Conservation (phyloP, 2,113 vertebrate genomes). For the Archocentrus centrarchus region DNA sequence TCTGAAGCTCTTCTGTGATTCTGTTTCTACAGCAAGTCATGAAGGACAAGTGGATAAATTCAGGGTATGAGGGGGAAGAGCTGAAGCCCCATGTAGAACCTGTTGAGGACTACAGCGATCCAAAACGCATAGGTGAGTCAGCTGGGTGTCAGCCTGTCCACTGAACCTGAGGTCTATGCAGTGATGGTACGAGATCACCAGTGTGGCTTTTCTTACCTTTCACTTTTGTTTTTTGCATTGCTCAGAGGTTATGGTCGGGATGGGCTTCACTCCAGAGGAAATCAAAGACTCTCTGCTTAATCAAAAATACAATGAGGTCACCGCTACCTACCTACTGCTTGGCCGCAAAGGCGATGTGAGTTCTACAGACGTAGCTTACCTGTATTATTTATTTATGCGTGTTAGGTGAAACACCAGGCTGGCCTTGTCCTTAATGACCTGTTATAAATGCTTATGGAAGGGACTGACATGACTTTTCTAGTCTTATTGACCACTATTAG, state of each 20-base stretch:
- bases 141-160: background rate
- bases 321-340: slow-evolving; percentile 93
- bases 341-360: slow-evolving; percentile 87
- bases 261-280: slow-evolving; percentile 93
- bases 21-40: slow-evolving; percentile 89
- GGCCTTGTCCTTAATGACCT: background rate
- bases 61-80: slow-evolving; percentile 89
- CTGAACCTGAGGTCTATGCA: background rate
- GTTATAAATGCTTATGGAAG: background rate
- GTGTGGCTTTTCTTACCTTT: background rate
- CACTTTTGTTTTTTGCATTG: slow-evolving; percentile 9
- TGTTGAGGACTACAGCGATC: slow-evolving; percentile 76
- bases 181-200: too few species aligned
- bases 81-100: slow-evolving; percentile 91
- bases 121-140: slow-evolving; percentile 73
- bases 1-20: background rate
- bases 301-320: slow-evolving; percentile 96
- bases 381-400: background rate
- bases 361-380: background rate
- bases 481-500: background rate
- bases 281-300: slow-evolving; percentile 92
- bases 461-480: too few species aligned
- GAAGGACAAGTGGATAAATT: slow-evolving; percentile 97
- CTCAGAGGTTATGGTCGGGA: slow-evolving; percentile 95
- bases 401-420: background rate